Base-by-base conservation (phyloP, 2,888 invertebrate species). In the Reticulitermes lucifugus region DNA sequence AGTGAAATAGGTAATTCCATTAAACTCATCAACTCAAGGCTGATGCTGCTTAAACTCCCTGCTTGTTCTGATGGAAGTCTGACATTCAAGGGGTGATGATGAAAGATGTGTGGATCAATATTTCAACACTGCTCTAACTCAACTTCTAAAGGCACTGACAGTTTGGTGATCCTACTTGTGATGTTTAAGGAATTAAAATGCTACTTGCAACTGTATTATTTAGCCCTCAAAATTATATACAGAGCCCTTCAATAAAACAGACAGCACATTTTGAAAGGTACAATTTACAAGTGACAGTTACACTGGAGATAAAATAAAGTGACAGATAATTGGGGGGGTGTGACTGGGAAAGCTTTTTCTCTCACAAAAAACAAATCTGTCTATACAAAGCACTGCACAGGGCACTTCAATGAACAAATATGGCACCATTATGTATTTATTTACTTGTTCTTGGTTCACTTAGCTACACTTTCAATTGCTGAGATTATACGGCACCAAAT, bases 401-500 rank as follows among this genome's bases (percentile, higher is more conserved):
- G 46, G 10, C 21, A 41, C 21, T 35, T 41, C 18, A 41, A 18
- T 14, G 41, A 77, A n/a, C 77, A 77, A 77, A 77, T 77, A 77
- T 46, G 75, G 75, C 43, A 75, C 75, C 75, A 75, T 75, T 43
- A 43, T 43, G 46, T 43, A 46, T 75, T 25, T 46, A 12, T 46
- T 46, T 46, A 46, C 9, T 46, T 46, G 1, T 46, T 46, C 10
- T 46, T 46, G 46, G 46, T 46, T 46, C 12, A 7, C 1, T 46
- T 46, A 46, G 12, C 12, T 1, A 46, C 12, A 12, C 46, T 46
- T 46, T 46, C 46, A 46, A 46, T 46, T 46, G 9, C 46, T 46
- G 12, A 46, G 46, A 46, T 46, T 46, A 46, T 12, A 46, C 1
- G 12, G 12, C 46, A 46, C 12, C 46, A 46, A 46, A 46, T 46